Evolutionary conservation across 2,888 invertebrate genomes (phyloP).

Genomic region (Andrena praecox): DNA sequence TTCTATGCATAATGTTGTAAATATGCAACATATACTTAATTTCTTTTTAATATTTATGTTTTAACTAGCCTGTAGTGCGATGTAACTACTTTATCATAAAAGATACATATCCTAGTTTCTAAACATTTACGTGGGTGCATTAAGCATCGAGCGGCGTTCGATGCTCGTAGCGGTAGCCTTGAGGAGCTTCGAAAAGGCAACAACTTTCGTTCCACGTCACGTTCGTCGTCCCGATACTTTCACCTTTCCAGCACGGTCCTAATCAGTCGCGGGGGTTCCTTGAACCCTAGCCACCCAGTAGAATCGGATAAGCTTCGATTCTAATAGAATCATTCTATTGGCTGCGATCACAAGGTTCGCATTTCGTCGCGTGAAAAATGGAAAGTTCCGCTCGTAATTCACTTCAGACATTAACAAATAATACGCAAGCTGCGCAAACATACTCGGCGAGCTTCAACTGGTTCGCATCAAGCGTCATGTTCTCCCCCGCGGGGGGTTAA

Average conservation of each 20-base stretch:
- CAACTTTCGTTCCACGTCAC: conserved; percentile 48
- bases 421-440: background rate
- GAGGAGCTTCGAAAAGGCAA: conserved; percentile 16
- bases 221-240: conserved; percentile 37
- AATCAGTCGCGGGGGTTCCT: background rate
- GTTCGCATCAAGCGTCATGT: background rate
- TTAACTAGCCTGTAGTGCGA: too few relatives aligned
- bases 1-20: too few relatives aligned
- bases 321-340: too few relatives aligned
- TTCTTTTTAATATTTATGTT: too few relatives aligned
- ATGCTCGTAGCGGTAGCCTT: conserved; percentile 26
- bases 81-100: too few relatives aligned
- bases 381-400: background rate
- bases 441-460: conserved; percentile 18
- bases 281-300: background rate
- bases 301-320: background rate
- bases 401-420: background rate
- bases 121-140: background rate
- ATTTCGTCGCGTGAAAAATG: background rate
- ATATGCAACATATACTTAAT: too few relatives aligned
- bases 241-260: conserved; percentile 20
- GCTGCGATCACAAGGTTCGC: background rate
- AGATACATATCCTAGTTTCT: too few relatives aligned
- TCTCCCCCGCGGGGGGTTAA: conserved; percentile 11
- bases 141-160: background rate